Percentiles rank a stretch among this genome's conserved stretches.
These are phyloP conservation scores for Synanthedon vespiformis DNA, from an alignment of 2,888 invertebrate genomes.

Conservation along the genomic window DNA sequence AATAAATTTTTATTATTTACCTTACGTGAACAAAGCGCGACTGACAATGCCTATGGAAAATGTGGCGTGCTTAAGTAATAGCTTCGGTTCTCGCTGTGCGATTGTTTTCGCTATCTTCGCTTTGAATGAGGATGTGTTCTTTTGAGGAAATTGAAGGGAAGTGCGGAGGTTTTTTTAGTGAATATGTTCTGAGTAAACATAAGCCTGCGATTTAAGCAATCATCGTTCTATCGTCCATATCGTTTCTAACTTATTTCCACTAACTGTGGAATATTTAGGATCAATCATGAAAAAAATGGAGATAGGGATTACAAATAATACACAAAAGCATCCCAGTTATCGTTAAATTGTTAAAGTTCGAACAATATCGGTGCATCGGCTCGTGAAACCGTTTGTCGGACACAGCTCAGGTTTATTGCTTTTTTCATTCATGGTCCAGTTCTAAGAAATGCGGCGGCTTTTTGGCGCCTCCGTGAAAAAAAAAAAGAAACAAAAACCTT, in stretches of 20 bases:
- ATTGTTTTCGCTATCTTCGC: neutral
- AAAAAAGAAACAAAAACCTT: conserved; percentile 18
- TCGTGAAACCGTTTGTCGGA: conserved; percentile 62
- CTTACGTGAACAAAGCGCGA: conserved; percentile 23
- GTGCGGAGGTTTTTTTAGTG: neutral
- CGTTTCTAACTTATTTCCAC: neutral
- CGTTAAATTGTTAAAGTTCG: conserved; percentile 34
- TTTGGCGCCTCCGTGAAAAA: conserved; percentile 48
- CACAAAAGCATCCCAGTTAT: conserved; percentile 6
- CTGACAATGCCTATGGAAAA: conserved; percentile 15
- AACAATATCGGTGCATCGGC: conserved; percentile 52
- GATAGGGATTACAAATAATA: neutral
- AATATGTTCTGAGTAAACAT: neutral
- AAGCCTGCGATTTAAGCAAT: neutral
- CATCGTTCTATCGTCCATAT: no score
- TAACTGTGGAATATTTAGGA: neutral
- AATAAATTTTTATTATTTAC: conserved; percentile 42
- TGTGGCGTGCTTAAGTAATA: conserved; percentile 3
- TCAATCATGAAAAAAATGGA: neutral
- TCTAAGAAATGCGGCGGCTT: conserved; percentile 57
- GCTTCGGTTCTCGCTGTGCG: neutral
- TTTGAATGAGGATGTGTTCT: neutral
- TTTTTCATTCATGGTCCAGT: conserved; percentile 49
- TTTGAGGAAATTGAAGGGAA: neutral
- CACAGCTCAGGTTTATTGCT: conserved; percentile 40